A percentile compares a stretch with the other conserved stretches of the same genome.
These are phyloP conservation scores for Teinopalpus imperialis DNA, from an alignment of 2,888 invertebrate genomes.

Conservation along the genomic window DNA sequence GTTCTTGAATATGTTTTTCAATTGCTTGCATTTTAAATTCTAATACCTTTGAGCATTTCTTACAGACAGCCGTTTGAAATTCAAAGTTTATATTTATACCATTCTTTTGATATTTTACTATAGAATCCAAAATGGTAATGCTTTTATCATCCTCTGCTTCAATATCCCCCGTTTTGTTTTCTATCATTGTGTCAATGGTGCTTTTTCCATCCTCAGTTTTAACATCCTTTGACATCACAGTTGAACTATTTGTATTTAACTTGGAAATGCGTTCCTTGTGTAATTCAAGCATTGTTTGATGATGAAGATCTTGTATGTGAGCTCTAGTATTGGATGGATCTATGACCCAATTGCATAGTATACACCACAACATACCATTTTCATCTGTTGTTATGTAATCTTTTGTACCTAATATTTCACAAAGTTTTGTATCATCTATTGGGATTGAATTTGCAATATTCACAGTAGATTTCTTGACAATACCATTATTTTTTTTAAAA, in stretches of 20 bases:
- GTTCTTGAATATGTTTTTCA: slow-evolving; percentile 33
- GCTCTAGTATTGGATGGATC: not conserved
- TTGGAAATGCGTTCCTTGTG: slow-evolving; percentile 31
- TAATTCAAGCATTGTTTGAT: slow-evolving; percentile 36
- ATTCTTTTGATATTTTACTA: slow-evolving; percentile 39
- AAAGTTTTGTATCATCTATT: slow-evolving; percentile 37
- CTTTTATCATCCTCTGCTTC: too few relatives aligned
- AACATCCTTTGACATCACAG: not conserved
- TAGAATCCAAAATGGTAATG: slow-evolving; percentile 33
- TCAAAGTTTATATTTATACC: slow-evolving; percentile 41
- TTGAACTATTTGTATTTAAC: slow-evolving; percentile 2
- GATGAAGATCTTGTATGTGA: slow-evolving; percentile 35
- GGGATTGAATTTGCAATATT: slow-evolving; percentile 5
- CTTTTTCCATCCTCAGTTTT: slow-evolving; percentile 25
- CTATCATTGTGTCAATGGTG: too few relatives aligned
- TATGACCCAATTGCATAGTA: slow-evolving; percentile 39
- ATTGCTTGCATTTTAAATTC: slow-evolving; percentile 35
- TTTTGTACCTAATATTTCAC: slow-evolving; percentile 31
- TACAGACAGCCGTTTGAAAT: slow-evolving; percentile 37
- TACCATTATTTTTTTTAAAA: too few relatives aligned
- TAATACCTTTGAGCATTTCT: slow-evolving; percentile 35
- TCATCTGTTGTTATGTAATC: slow-evolving; percentile 32
- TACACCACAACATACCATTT: slow-evolving; percentile 33
- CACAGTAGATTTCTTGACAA: too few relatives aligned
- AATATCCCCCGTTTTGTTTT: too few relatives aligned